Conservation (phyloP, 2,113 vertebrate genomes). For the Eptesicus fuscus region DNA sequence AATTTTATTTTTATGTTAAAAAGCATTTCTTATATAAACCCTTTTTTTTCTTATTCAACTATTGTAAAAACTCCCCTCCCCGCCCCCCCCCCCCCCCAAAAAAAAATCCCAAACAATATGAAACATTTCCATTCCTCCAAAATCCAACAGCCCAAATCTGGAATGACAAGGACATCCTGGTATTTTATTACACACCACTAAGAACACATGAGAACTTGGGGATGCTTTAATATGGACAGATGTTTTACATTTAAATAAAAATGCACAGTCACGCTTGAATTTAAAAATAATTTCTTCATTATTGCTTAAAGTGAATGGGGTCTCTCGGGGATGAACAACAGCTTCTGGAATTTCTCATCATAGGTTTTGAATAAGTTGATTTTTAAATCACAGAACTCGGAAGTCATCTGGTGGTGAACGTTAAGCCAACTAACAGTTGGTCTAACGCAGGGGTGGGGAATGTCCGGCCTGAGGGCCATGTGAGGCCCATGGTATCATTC, state of each 20-base stretch:
- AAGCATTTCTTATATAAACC: background rate
- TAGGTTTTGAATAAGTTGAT: background rate
- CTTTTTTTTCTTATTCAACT: background rate
- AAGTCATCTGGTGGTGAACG: background rate
- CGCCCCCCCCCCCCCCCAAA: too few relatives aligned
- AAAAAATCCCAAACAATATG: background rate
- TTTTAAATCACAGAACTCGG: background rate
- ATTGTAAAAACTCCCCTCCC: background rate
- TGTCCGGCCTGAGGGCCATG: too few relatives aligned
- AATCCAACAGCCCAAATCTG: background rate
- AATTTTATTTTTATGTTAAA: background rate
- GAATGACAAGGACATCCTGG: background rate
- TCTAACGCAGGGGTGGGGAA: too few relatives aligned
- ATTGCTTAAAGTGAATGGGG: background rate
- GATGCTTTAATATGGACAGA: background rate
- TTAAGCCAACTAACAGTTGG: background rate
- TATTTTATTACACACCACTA: background rate
- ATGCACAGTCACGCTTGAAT: constrained; percentile 3
- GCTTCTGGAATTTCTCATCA: constrained; percentile 21
- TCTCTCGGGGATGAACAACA: background rate
- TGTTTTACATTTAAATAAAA: constrained; percentile 49
- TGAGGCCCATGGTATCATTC: too few relatives aligned
- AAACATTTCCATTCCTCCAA: background rate
- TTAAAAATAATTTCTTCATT: constrained; percentile 1
- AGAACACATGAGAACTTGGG: background rate